Percentiles rank a stretch among this genome's conserved stretches.
These are phyloP conservation scores for Adelges cooleyi DNA, from an alignment of 1,140 invertebrate species.

Conservation along the genomic window DNA sequence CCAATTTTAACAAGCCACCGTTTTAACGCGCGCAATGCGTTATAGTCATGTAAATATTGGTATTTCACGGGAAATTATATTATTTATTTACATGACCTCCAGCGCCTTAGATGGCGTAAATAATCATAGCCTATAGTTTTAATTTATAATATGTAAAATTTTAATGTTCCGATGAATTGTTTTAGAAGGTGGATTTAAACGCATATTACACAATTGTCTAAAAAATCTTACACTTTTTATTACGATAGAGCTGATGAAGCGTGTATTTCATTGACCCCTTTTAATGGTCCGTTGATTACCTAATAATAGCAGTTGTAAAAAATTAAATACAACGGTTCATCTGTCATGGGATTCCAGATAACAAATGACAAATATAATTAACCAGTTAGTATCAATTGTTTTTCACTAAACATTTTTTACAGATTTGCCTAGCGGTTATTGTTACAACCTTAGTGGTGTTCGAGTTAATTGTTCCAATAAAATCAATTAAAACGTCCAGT, in stretches of 20 bases:
- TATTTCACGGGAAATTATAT: no score
- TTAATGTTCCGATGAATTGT: constrained; percentile 2
- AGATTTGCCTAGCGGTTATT: background rate
- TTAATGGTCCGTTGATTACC: constrained; percentile 12
- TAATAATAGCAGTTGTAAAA: background rate
- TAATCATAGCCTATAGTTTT: no score
- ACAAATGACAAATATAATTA: background rate
- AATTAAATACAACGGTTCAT: background rate
- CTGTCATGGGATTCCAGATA: background rate
- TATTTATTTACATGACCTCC: no score
- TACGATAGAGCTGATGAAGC: constrained; percentile 25
- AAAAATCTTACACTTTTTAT: constrained; percentile 6
- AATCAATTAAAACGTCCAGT: background rate
- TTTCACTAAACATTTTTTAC: background rate
- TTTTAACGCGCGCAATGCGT: no score
- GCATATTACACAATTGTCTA: constrained; percentile 14
- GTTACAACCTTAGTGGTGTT: background rate
- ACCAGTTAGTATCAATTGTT: background rate
- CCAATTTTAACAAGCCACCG: no score
- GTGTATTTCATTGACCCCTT: constrained; percentile 23
- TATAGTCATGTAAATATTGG: no score
- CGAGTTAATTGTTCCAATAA: background rate
- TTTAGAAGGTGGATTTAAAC: background rate
- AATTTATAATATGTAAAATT: background rate
- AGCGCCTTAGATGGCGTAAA: no score